A percentile compares a stretch with the other conserved stretches of the same genome.
Conservation (phyloP, 2,888 invertebrate genomes). For the Epistrophe eligans region DNA sequence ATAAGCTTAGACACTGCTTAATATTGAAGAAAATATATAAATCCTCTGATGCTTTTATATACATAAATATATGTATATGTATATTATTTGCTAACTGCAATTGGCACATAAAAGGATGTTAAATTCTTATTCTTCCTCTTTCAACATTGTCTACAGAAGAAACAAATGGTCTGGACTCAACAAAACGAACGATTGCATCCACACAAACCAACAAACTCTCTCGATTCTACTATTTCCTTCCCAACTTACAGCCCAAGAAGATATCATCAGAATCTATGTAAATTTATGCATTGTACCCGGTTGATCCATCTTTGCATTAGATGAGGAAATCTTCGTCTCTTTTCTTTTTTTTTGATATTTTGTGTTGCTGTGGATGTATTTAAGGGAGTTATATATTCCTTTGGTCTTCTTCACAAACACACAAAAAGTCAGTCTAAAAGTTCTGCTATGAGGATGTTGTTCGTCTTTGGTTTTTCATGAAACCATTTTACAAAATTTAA, state of each 20-base stretch:
- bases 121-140: constrained; percentile 30
- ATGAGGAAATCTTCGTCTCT: constrained; percentile 28
- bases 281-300: constrained; percentile 60
- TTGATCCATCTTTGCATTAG: constrained; percentile 40
- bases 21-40: constrained; percentile 46
- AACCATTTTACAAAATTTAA: constrained; percentile 57
- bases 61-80: neutral
- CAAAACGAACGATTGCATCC: constrained; percentile 8
- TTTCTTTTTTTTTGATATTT: constrained; percentile 1
- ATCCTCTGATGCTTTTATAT: constrained; percentile 15
- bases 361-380: neutral
- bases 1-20: constrained; percentile 39
- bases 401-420: neutral
- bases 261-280: constrained; percentile 58
- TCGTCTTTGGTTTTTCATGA: constrained; percentile 25
- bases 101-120: constrained; percentile 44
- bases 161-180: constrained; percentile 28
- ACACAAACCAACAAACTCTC: neutral
- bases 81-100: constrained; percentile 8
- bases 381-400: neutral
- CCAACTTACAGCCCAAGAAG: neutral
- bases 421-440: constrained; percentile 6
- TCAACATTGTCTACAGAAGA: neutral
- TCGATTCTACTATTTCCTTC: neutral
- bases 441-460: neutral